Conservation (phyloP, 2,888 invertebrate genomes). For the Drosophila cognata region DNA sequence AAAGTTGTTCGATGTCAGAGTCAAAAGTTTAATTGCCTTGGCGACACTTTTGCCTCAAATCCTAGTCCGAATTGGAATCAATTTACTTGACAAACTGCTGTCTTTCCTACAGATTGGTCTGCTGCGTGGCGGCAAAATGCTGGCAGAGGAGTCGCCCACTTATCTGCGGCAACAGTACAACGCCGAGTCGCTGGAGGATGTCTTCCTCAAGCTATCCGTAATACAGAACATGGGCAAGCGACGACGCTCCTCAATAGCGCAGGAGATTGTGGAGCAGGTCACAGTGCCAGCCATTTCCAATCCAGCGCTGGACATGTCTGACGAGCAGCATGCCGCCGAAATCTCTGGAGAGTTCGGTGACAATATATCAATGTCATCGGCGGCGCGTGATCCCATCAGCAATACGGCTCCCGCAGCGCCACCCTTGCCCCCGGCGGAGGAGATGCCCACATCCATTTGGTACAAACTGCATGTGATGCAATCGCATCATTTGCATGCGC, state of each 20-base stretch:
- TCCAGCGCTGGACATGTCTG: slow-evolving; percentile 88
- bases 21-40: slow-evolving; percentile 76
- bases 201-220: slow-evolving; percentile 92
- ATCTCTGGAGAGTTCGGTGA: slow-evolving; percentile 95
- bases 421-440: slow-evolving; percentile 90
- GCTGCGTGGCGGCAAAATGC: slow-evolving; percentile 92
- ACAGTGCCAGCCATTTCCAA: slow-evolving; percentile 88
- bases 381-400: slow-evolving; percentile 88
- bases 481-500: slow-evolving; percentile 90
- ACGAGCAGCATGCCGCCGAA: slow-evolving; percentile 89
- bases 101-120: slow-evolving; percentile 89
- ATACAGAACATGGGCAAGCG: slow-evolving; percentile 93
- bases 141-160: slow-evolving; percentile 93
- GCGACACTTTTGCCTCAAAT: slow-evolving; percentile 59
- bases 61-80: slow-evolving; percentile 56
- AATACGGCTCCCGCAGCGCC: slow-evolving; percentile 86
- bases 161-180: slow-evolving; percentile 90
- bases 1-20: slow-evolving; percentile 47
- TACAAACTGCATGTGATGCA: slow-evolving; percentile 89
- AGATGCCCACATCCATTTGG: slow-evolving; percentile 86
- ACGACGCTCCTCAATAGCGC: slow-evolving; percentile 91
- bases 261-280: slow-evolving; percentile 90
- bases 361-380: slow-evolving; percentile 92
- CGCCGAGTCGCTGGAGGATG: slow-evolving; percentile 91
- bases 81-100: slow-evolving; percentile 41